Conservation (phyloP, 1,140 invertebrate species). For the Neuroterus valhalla region DNA sequence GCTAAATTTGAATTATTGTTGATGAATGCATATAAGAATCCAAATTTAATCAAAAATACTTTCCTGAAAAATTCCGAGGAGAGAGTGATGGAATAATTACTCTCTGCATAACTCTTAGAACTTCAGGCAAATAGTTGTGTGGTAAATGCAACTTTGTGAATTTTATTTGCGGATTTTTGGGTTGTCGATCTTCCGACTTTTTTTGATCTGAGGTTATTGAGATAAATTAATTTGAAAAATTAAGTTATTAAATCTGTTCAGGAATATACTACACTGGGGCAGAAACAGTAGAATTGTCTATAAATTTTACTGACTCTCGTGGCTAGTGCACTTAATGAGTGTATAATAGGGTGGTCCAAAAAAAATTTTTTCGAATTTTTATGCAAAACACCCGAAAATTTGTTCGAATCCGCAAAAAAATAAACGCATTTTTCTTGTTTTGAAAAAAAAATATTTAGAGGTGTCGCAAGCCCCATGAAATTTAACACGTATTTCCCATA, state of each 20-base stretch:
- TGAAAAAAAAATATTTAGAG: too few species aligned
- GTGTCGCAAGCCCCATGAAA: too few species aligned
- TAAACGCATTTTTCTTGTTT: too few species aligned
- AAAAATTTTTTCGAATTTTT: too few species aligned
- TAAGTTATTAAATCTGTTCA: background rate
- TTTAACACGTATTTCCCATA: too few species aligned
- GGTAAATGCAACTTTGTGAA: background rate
- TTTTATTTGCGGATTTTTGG: too few species aligned
- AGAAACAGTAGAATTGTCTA: constrained; percentile 38
- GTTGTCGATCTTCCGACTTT: too few species aligned
- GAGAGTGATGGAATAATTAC: constrained; percentile 17
- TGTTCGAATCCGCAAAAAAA: too few species aligned
- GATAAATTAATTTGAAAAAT: background rate
- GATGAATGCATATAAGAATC: too few species aligned
- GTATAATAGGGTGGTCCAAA: too few species aligned
- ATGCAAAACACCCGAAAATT: too few species aligned
- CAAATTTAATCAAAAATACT: too few species aligned
- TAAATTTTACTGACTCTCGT: background rate
- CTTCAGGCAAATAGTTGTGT: background rate
- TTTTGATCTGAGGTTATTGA: constrained; percentile 31
- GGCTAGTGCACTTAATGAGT: constrained; percentile 10
- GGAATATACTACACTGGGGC: background rate
- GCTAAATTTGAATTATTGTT: constrained; percentile 20
- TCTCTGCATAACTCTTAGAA: background rate
- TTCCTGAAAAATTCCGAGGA: constrained; percentile 16